These are phyloP conservation scores for Entomyzon cyanotis DNA, from an alignment of 2,113 vertebrate species.

Conservation along the genomic window DNA sequence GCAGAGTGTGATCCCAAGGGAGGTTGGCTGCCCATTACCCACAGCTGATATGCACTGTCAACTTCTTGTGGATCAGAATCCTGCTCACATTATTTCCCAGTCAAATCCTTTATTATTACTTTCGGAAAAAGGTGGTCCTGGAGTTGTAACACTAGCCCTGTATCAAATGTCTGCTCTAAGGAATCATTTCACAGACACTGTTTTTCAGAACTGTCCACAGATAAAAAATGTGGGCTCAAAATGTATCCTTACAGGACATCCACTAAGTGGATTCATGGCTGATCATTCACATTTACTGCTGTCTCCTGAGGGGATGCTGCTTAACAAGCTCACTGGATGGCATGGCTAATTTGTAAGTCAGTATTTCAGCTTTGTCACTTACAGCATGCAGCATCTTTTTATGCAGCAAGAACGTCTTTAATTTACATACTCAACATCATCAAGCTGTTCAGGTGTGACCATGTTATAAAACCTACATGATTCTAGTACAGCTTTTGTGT, in stretches of 20 bases:
- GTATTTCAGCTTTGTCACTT: constrained; percentile 20
- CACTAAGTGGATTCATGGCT: neutral
- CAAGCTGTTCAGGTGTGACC: constrained; percentile 37
- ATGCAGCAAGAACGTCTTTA: constrained; percentile 24
- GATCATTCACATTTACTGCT: neutral
- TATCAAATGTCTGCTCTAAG: neutral
- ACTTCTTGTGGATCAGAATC: neutral
- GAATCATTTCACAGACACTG: neutral
- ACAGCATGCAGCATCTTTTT: neutral
- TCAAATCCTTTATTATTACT: neutral
- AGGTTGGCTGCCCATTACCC: accelerated
- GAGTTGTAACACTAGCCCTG: neutral
- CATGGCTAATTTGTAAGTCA: neutral
- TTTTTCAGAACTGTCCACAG: neutral
- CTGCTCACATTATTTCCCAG: neutral
- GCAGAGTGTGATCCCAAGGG: neutral
- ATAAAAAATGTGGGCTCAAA: neutral
- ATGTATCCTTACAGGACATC: neutral
- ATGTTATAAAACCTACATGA: neutral
- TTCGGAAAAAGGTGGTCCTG: neutral
- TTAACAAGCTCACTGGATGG: neutral
- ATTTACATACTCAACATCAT: neutral
- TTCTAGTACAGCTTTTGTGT: neutral
- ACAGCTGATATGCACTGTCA: neutral
- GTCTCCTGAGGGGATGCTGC: neutral